Base-by-base conservation (phyloP, 2,888 invertebrate species). In the Lepeophtheirus nordmannii region DNA sequence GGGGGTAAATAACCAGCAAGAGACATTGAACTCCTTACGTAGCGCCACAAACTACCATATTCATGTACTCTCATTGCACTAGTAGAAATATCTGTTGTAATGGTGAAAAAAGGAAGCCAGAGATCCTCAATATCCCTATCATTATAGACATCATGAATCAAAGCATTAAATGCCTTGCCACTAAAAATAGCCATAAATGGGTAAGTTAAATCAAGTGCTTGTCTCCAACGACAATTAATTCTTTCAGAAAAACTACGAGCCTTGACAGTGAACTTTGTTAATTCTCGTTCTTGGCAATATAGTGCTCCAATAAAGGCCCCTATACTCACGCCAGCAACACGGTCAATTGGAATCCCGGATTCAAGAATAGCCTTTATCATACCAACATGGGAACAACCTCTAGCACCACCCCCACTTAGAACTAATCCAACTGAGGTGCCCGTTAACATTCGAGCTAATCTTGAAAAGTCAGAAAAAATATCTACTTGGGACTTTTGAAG, bases 1-100 rank as follows among this genome's bases (percentile, higher is more conserved):
- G 98, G 97, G 74, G 98, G 98, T 85, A 98, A 89, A 82, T 97
- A 97, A 74, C 97, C 97, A 76, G 96, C 93, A 75, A 98, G 85
- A 72, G 96, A 93, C 98, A 98, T 98, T 80, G 94, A 96, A 72
- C 92, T 89, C 78, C 98, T 85, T 76, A 94, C 88, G 83, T 94
- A 98, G 75, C 96, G 87, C 98, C 98, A 99, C 75, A 96, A 83
- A 77, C 89, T 89, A 81, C 96, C 94, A 39, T 58, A 41, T 10
- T 66, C 66, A 76, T 97, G 96, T 68, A 94, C 84, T 73, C 96
- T 82, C 89, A 92, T 92, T 72, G 87, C 87, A 72, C 91, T 92
- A 68, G 89, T 85, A 38, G 93, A 90, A 73, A 99, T 97, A 76
- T 99, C 98, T 0, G 98, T 99, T 67, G 97, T 97, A 69, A 99